Evolutionary conservation across 1,140 invertebrate species (phyloP).

Genomic region (Papilio helenus): DNA sequence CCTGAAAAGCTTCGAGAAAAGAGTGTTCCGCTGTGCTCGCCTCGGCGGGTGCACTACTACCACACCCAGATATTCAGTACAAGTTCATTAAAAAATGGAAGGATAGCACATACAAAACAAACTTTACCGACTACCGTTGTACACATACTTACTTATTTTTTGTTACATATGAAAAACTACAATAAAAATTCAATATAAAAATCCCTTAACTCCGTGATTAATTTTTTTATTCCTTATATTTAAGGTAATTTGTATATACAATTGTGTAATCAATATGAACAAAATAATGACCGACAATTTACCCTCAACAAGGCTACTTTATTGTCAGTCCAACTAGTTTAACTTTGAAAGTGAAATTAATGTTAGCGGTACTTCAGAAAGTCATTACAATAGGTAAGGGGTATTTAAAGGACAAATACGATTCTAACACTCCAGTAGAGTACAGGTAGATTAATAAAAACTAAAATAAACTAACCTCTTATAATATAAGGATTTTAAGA

Average conservation of each 20-base stretch:
- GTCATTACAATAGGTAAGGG: conserved; percentile 26
- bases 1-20: no score
- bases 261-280: conserved; percentile 7
- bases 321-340: conserved; percentile 25
- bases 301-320: conserved; percentile 31
- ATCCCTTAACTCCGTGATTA: neutral
- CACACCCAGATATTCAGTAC: no score
- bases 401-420: conserved; percentile 7
- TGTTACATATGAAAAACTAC: neutral
- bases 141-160: neutral
- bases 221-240: neutral
- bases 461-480: neutral
- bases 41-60: no score
- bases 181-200: neutral
- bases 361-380: conserved; percentile 25
- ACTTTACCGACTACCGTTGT: neutral
- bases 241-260: neutral
- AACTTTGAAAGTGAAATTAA: conserved; percentile 36
- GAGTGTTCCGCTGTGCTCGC: no score
- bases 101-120: neutral
- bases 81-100: no score
- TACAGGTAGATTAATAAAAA: neutral
- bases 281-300: conserved; percentile 26
- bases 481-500: no score
- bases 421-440: neutral